Conservation (phyloP, 2,888 invertebrate genomes). For the Cerceris ruficornis region DNA sequence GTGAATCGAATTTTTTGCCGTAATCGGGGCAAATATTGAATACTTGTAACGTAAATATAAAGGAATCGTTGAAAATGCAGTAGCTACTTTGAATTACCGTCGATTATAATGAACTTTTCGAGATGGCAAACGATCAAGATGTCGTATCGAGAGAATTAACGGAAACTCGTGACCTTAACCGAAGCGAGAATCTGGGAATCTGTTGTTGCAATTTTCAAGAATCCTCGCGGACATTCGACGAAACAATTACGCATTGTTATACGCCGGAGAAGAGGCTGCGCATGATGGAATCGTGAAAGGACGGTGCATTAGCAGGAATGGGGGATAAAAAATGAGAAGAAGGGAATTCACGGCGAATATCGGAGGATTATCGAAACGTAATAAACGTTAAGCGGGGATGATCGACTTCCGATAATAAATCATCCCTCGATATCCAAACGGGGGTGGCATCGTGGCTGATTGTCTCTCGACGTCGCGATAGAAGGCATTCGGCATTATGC, state of each 20-base stretch:
- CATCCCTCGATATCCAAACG: conserved; percentile 2
- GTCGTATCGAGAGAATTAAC: no score
- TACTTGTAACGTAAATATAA: no score
- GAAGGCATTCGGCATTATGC: conserved; percentile 39
- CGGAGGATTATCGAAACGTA: conserved; percentile 1
- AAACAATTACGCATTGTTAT: not conserved
- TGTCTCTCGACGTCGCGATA: conserved; percentile 2
- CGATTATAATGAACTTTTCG: no score
- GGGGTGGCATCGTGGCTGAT: conserved; percentile 3
- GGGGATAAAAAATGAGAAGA: not conserved
- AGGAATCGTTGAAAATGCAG: no score
- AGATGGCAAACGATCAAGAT: no score
- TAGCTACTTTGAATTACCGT: no score
- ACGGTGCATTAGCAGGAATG: not conserved
- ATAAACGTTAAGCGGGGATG: conserved; percentile 8
- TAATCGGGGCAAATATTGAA: no score
- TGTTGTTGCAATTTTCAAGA: no score
- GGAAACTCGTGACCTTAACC: no score
- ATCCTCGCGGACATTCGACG: not conserved
- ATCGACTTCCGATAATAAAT: conserved; percentile 18
- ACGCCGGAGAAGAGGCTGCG: not conserved
- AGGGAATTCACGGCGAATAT: not conserved
- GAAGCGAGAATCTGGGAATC: no score
- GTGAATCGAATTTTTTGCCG: no score
- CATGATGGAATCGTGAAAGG: no score